Base-by-base conservation (phyloP, 2,797 vertebrate species). In the Anabas testudineus region DNA sequence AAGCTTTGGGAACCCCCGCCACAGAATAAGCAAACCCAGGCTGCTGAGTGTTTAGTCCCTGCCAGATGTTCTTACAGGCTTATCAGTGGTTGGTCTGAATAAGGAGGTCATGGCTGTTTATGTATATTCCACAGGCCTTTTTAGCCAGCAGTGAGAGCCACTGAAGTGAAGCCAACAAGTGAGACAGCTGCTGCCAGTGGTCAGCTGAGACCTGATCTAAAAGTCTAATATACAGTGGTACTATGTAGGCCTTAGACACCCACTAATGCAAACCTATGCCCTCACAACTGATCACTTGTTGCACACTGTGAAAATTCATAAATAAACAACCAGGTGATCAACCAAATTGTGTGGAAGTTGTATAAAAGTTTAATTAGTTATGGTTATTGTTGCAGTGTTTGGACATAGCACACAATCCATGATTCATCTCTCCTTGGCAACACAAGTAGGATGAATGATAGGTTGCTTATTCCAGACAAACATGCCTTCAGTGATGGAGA, bases 301-400 rank as follows among this genome's bases (percentile, higher is more conserved):
- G 28, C 21, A 13, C 1, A 5, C 63, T 51, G 49, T 12, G 49
- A 68, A 59, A 55, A 74, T 42, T 39, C 57, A 64, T 55, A 68
- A 77, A 78, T 67, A 80, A 78, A 78, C 62, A 65, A 24, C 43
- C 69, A 71, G 54, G 71, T 67, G 78, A 68, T 78, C 49, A 62
- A 49, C 77, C 49, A 61, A 60, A 67, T 61, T 57, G 24, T 62
- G 16, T 30, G 9, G 49, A 56, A 28, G 43, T 19, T 64, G 48
- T 9, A 67, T 73, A 39, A 73, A 71, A 75, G 46, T 58, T 57
- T 32, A 56, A 69, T 61, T 59, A 39, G 48, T 28, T 49, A 19
- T 39, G 56, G 42, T 66, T 51, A 66, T 67, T 64, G 39, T 42
- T 56, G 47, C 51, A 12, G 30, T 53, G 47, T 55, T 22, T 28